These are phyloP conservation scores for Incurvaria masculella DNA, from an alignment of 2,888 invertebrate species.

Conservation along the genomic window DNA sequence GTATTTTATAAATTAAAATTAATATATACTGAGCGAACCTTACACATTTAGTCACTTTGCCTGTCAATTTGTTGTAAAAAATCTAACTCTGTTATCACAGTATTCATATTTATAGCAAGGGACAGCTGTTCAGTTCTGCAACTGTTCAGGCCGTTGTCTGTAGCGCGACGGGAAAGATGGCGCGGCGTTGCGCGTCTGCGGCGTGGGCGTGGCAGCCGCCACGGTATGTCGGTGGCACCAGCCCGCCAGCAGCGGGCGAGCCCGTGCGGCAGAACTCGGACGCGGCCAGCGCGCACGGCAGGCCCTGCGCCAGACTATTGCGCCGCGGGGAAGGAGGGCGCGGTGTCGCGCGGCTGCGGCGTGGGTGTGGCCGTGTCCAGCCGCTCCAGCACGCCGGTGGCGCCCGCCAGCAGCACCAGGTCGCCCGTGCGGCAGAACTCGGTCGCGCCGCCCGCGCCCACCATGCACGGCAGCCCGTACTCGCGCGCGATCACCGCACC, in stretches of 20 bases:
- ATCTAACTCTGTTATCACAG: too few relatives aligned
- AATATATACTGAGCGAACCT: too few relatives aligned
- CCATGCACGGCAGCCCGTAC: constrained; percentile 78
- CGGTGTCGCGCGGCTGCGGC: too few relatives aligned
- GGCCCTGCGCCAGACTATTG: constrained; percentile 82
- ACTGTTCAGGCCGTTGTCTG: too few relatives aligned
- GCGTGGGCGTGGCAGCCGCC: constrained; percentile 25
- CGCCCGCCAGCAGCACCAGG: constrained; percentile 48
- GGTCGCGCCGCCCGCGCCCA: constrained; percentile 69
- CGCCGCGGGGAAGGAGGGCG: too few relatives aligned
- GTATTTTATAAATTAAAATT: too few relatives aligned
- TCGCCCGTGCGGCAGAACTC: constrained; percentile 66
- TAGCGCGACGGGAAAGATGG: too few relatives aligned
- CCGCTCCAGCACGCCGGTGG: constrained; percentile 39
- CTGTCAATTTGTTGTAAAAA: too few relatives aligned
- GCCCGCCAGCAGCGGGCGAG: constrained; percentile 52
- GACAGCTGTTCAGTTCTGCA: too few relatives aligned
- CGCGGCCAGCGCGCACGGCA: constrained; percentile 81
- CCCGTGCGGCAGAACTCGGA: constrained; percentile 68
- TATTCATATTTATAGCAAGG: too few relatives aligned
- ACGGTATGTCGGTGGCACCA: constrained; percentile 42
- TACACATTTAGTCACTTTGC: too few relatives aligned
- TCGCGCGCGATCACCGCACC: constrained; percentile 82
- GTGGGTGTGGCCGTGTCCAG: constrained; percentile 21
- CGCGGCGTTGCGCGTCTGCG: too few relatives aligned